Conservation (phyloP, 2,888 invertebrate species). For the Seladonia tumulorum region DNA sequence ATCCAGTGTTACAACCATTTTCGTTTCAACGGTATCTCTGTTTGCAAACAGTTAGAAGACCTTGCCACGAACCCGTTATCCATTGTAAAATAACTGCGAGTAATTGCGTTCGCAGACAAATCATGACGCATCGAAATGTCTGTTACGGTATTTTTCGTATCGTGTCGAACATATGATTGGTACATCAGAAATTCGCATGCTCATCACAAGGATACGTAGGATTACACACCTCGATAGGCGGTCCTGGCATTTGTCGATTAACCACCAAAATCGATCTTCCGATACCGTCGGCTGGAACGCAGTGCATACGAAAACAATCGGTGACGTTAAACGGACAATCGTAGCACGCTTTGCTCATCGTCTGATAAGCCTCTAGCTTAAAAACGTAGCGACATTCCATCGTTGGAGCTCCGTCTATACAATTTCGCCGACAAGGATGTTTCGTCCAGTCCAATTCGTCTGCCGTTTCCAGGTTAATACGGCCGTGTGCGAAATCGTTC, state of each 20-base stretch:
- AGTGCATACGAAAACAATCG: constrained; percentile 92
- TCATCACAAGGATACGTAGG: not conserved
- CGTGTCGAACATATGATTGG: not conserved
- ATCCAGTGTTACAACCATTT: not conserved
- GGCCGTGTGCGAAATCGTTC: constrained; percentile 34
- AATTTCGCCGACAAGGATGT: constrained; percentile 89
- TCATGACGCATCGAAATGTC: not conserved
- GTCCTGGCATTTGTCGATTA: constrained; percentile 95
- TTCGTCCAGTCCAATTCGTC: constrained; percentile 60
- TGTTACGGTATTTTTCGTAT: not conserved
- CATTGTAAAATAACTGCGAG: not conserved
- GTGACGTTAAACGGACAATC: constrained; percentile 90
- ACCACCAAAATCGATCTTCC: constrained; percentile 91
- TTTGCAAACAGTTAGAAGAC: not conserved
- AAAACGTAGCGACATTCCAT: constrained; percentile 91
- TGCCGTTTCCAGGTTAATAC: constrained; percentile 46
- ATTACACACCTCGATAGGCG: constrained; percentile 90
- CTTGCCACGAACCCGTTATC: not conserved
- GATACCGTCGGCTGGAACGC: constrained; percentile 93
- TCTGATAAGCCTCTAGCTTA: constrained; percentile 92
- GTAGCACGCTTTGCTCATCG: constrained; percentile 95
- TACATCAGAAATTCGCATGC: not conserved
- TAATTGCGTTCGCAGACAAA: not conserved
- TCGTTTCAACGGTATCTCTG: not conserved
- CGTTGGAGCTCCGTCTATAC: constrained; percentile 86